Evolutionary conservation across 53 echinoderm and acorn worm species (phyloP).

Genomic region (Astropecten irregularis): DNA sequence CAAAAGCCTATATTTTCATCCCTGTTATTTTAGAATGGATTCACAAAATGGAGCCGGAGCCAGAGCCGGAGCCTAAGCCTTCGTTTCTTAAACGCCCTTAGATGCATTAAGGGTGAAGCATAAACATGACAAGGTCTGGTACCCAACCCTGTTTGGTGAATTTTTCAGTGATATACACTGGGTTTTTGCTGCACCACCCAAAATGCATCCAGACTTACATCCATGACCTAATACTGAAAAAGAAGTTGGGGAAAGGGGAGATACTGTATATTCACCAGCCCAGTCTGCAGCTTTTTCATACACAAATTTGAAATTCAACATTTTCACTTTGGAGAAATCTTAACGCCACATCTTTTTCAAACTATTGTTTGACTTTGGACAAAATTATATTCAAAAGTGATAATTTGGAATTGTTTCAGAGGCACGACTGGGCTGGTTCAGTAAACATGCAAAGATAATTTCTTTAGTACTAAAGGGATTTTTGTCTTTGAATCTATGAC

Average conservation of each 20-base stretch:
- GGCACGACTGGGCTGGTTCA: constrained; percentile 1
- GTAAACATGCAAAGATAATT: constrained; percentile 29
- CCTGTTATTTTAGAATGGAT: too few relatives aligned
- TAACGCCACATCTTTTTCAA: too few relatives aligned
- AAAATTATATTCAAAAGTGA: too few relatives aligned
- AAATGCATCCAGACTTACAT: constrained; percentile 37
- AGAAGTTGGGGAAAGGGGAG: neutral
- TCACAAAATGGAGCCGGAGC: too few relatives aligned
- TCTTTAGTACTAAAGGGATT: neutral
- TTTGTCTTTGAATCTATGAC: neutral
- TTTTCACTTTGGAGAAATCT: neutral
- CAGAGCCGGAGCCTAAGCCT: too few relatives aligned
- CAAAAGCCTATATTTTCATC: too few relatives aligned
- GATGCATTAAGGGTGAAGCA: constrained; percentile 11
- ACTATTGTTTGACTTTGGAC: too few relatives aligned
- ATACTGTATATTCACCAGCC: neutral
- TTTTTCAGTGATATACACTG: too few relatives aligned
- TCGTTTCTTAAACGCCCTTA: too few relatives aligned
- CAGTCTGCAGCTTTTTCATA: neutral
- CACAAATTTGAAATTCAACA: neutral
- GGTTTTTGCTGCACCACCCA: neutral
- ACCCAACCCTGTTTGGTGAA: too few relatives aligned
- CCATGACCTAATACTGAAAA: constrained; percentile 9
- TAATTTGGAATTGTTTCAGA: too few relatives aligned
- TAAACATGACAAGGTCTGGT: too few relatives aligned